Evolutionary conservation across 2,797 vertebrate species (phyloP).

Genomic region (Perodicticus potto): DNA sequence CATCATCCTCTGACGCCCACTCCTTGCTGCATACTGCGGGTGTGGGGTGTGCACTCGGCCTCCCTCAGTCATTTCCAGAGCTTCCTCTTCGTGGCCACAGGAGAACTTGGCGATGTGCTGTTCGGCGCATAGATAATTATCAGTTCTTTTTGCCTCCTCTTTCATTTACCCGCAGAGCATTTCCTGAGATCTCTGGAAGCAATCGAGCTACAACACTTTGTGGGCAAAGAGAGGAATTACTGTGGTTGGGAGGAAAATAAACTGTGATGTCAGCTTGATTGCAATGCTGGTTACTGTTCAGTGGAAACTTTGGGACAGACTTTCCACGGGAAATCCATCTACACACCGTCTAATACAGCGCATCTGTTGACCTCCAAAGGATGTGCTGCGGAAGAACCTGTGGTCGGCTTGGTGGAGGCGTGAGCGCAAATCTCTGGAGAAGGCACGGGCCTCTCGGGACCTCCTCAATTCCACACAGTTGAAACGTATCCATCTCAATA

Average conservation of each 20-base stretch:
- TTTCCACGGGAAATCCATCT: not conserved
- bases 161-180: constrained; percentile 64
- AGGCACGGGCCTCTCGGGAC: not conserved
- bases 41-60: rapidly evolving
- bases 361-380: not conserved
- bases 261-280: constrained; percentile 27
- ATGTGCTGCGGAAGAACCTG: too few species aligned
- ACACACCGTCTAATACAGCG: not conserved
- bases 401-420: not conserved
- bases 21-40: not conserved
- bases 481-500: not conserved
- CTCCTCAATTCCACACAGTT: not conserved
- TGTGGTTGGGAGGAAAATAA: constrained; percentile 30
- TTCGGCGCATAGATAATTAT: constrained; percentile 34
- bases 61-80: not conserved
- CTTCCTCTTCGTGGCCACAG: not conserved
- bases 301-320: constrained; percentile 34
- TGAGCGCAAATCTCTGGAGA: not conserved
- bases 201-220: not conserved
- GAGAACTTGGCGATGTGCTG: not conserved
- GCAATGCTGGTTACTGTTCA: not conserved
- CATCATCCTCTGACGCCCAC: not conserved
- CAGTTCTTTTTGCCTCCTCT: constrained; percentile 23
- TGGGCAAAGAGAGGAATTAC: constrained; percentile 37
- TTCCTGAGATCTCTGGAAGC: constrained; percentile 67